Conservation (phyloP, 2,888 invertebrate genomes). For the Mesodorylaimus sp. region DNA sequence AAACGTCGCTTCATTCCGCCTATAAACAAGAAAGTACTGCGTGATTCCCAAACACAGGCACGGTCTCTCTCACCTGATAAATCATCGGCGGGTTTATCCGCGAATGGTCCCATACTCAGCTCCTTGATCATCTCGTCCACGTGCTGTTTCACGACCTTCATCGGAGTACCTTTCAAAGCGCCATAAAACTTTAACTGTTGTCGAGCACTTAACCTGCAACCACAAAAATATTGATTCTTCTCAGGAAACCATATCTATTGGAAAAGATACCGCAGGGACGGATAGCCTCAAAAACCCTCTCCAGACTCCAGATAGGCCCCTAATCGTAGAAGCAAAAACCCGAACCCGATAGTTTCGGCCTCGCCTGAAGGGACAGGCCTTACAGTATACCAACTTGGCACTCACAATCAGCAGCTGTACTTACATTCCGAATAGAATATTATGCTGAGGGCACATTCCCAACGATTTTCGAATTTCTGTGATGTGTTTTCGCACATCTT, state of each 20-base stretch:
- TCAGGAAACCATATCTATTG: neutral
- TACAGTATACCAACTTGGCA: too few species aligned
- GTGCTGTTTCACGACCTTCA: constrained; percentile 35
- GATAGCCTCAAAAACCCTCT: too few species aligned
- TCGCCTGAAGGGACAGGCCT: too few species aligned
- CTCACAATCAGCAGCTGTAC: too few species aligned
- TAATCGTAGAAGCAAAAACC: too few species aligned
- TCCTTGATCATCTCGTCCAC: constrained; percentile 43
- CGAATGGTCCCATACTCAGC: constrained; percentile 24
- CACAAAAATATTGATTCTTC: constrained; percentile 11
- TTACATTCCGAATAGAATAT: constrained; percentile 49
- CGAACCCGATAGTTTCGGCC: too few species aligned
- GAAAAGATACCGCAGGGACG: neutral
- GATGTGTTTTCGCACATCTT: constrained; percentile 48
- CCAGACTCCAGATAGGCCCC: too few species aligned
- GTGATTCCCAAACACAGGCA: constrained; percentile 6
- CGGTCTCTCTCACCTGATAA: constrained; percentile 16
- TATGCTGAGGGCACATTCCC: constrained; percentile 70
- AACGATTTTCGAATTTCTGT: constrained; percentile 49
- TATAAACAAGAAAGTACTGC: constrained; percentile 10
- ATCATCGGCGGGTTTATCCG: constrained; percentile 14
- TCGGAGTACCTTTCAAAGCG: constrained; percentile 32
- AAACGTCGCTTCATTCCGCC: constrained; percentile 70
- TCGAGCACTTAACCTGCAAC: constrained; percentile 44
- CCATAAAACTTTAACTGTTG: constrained; percentile 50